A percentile compares a stretch with the other conserved stretches of the same genome.
These are phyloP conservation scores for Nasonia longicornis DNA, from an alignment of 1,140 invertebrate genomes.

Conservation along the genomic window DNA sequence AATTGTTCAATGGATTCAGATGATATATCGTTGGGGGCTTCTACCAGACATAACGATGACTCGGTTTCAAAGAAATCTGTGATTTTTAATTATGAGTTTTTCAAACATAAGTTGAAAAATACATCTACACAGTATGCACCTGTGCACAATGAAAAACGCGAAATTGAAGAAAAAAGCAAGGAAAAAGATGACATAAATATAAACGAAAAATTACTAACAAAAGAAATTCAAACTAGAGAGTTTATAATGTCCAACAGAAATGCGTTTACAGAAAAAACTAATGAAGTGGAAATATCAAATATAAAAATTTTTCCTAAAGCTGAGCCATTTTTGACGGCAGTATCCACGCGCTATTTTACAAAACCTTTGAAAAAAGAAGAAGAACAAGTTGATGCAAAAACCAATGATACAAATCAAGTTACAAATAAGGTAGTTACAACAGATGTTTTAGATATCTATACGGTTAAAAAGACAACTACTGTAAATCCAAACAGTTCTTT, in stretches of 20 bases:
- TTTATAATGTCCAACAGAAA: background rate
- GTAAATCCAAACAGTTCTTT: background rate
- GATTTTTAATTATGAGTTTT: too few species aligned
- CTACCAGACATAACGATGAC: too few species aligned
- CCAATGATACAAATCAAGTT: background rate
- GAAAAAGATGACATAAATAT: too few species aligned
- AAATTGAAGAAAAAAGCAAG: too few species aligned
- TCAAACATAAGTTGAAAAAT: too few species aligned
- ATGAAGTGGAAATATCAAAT: background rate
- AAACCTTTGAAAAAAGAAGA: background rate
- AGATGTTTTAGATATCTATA: background rate
- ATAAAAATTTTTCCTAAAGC: background rate
- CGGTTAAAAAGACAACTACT: background rate
- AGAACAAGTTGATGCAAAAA: background rate
- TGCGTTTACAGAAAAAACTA: background rate
- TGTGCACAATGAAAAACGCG: too few species aligned
- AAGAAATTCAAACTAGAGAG: background rate
- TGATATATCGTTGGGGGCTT: too few species aligned
- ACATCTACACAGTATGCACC: too few species aligned
- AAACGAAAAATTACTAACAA: background rate
- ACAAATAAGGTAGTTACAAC: background rate
- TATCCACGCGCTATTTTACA: background rate
- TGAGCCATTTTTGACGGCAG: background rate
- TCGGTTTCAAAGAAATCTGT: too few species aligned
- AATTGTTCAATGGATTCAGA: too few species aligned